Base-by-base conservation (phyloP, 2,888 invertebrate species). In the Trichopoda pennipes region DNA sequence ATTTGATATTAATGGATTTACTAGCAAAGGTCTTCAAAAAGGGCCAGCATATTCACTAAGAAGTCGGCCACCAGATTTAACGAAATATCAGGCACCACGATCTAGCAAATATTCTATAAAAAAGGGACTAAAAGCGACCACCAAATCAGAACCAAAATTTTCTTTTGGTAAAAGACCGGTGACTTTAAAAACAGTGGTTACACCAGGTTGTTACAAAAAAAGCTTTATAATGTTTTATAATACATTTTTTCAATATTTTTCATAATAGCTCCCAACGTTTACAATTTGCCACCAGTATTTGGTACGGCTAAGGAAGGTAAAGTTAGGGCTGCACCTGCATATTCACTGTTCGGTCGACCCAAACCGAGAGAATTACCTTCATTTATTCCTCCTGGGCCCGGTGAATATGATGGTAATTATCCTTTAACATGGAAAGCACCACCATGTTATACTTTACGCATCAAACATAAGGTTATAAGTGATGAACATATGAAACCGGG, bases 391-490 rank as follows among this genome's bases (percentile, higher is more conserved):
- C 97, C 97, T 17, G 98, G 98, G 77, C 98, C 98, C 2, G 97
- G 97, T 66, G 93, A 95, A 55, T 93, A 94, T 84, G 93, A 94
- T 84, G 93, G 94, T 38, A 93, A 94, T 86, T 94, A 94, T 61
- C 93, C 94, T 81, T 91, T 90, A 64, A 90, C 93, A 56, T 89
- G 91, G 38, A 92, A 93, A 82, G 89, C 90, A 44, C 92, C 96
- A 35, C 98, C 98, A 0, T 94, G 96, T 83, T 98, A 96, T 90
- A 96, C 96, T 66, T 96, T 99, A 89, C 95, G 96, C 64, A 94
- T 95, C 64, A 93, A 97, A 80, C 95, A 94, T 87, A 94, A 94
- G 86, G 90, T 95, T 83, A 96, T 96, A 0, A 93, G 94, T 10
- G 96, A 97, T 90, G 94, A 95, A 81, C 95, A 95, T 49, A 93